These are phyloP conservation scores for Ormyrus rosae DNA, from an alignment of 2,888 invertebrate species.

Conservation along the genomic window DNA sequence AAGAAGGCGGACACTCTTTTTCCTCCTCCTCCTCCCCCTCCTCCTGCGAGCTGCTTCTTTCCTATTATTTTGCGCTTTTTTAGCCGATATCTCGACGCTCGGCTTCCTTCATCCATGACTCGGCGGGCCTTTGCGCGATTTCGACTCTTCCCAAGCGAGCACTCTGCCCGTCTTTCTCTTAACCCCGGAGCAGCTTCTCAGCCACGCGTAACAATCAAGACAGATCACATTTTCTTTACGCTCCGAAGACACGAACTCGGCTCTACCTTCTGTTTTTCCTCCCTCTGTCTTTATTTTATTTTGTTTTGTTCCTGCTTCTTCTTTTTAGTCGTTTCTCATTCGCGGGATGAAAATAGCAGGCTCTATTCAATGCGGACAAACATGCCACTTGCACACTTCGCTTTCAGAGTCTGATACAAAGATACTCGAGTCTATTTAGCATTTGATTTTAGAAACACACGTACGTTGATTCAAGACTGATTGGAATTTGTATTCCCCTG, in stretches of 20 bases:
- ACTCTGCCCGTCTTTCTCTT: conserved; percentile 29
- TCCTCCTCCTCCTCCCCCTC: no score
- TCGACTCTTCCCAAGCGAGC: conserved; percentile 32
- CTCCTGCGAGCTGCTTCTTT: background rate
- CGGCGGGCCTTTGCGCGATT: conserved; percentile 40
- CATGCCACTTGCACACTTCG: no score
- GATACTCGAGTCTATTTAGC: no score
- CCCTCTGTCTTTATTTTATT: background rate
- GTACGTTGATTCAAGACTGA: no score
- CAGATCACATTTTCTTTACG: conserved; percentile 67
- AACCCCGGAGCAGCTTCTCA: conserved; percentile 56
- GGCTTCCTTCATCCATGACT: conserved; percentile 30
- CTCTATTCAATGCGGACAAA: no score
- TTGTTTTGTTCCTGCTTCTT: background rate
- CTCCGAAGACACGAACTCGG: conserved; percentile 45
- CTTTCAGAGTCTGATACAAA: no score
- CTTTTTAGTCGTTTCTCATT: background rate
- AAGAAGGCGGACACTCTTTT: no score
- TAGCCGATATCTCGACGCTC: conserved; percentile 40
- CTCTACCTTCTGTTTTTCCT: background rate
- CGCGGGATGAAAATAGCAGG: conserved; percentile 18
- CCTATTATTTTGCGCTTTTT: conserved; percentile 5
- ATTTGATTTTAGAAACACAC: no score
- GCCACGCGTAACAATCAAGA: conserved; percentile 65
- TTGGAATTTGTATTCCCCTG: no score